Percentiles rank a stretch among this genome's conserved stretches.
Conservation (phyloP, 92 coral and sea anemone species). For the Palythoa caribaeorum region DNA sequence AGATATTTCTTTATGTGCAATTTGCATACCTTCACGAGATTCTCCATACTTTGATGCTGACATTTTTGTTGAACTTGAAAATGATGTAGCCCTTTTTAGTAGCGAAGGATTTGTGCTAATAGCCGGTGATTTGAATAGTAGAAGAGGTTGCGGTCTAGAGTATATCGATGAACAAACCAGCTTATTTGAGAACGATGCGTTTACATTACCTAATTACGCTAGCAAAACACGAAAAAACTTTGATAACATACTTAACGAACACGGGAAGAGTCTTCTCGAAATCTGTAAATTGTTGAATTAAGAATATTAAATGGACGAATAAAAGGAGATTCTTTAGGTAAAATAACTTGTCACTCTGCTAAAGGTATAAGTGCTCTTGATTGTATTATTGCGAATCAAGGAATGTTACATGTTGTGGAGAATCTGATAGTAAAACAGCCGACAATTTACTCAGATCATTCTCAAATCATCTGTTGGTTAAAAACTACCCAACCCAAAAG, state of each 20-base stretch:
- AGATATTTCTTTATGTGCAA: slow-evolving; percentile 42
- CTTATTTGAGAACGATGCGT: background rate
- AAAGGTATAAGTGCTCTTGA: slow-evolving; percentile 43
- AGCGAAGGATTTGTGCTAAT: background rate
- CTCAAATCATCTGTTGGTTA: slow-evolving; percentile 50
- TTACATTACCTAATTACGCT: background rate
- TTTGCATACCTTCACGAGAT: slow-evolving; percentile 31
- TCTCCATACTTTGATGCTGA: slow-evolving; percentile 50
- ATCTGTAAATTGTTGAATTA: slow-evolving; percentile 47
- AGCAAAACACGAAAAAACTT: slow-evolving; percentile 31
- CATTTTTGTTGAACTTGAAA: slow-evolving; percentile 10
- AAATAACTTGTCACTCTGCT: slow-evolving; percentile 42
- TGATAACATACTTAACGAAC: slow-evolving; percentile 32
- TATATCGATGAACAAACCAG: slow-evolving; percentile 18
- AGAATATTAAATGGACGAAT: slow-evolving; percentile 57
- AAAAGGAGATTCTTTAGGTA: slow-evolving; percentile 53
- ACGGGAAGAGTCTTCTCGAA: slow-evolving; percentile 40
- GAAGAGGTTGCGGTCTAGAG: slow-evolving; percentile 16
- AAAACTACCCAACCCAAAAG: background rate
- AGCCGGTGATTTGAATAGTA: slow-evolving; percentile 47
- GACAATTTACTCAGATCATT: slow-evolving; percentile 51
- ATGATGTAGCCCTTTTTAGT: background rate
- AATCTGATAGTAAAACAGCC: slow-evolving; percentile 40
- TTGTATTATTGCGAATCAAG: slow-evolving; percentile 48
- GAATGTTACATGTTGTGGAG: slow-evolving; percentile 1